A percentile compares a stretch with the other conserved stretches of the same genome.
Conservation (phyloP, 2,888 invertebrate species). For the Vanessa cardui region DNA sequence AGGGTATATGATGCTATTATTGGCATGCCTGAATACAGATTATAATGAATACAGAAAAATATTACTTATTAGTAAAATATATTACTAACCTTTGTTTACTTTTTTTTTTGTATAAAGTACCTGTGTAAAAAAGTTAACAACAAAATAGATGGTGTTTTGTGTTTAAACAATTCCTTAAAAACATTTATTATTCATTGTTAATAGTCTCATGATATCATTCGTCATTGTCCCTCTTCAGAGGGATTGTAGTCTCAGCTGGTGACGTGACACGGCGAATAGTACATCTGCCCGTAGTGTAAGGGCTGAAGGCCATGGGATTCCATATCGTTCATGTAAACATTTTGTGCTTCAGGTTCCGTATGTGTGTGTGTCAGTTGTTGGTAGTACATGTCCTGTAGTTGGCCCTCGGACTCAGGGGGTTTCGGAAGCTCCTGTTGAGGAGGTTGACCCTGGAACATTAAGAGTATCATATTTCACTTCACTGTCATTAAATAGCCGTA, state of each 20-base stretch:
- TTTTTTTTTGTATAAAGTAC: too few relatives aligned
- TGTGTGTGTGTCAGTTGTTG: conserved; percentile 52
- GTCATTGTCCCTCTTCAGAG: conserved; percentile 33
- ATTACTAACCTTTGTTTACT: too few relatives aligned
- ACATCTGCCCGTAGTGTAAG: conserved; percentile 50
- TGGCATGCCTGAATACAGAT: too few relatives aligned
- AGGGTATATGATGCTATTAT: too few relatives aligned
- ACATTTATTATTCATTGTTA: too few relatives aligned
- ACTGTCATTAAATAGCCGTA: too few relatives aligned
- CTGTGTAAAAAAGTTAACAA: too few relatives aligned
- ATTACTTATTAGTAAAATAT: too few relatives aligned
- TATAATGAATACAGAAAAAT: too few relatives aligned
- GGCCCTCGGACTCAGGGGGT: conserved; percentile 15
- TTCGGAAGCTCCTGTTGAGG: conserved; percentile 24
- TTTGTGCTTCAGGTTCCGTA: conserved; percentile 9
- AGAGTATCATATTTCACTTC: too few relatives aligned
- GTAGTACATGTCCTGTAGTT: conserved; percentile 55
- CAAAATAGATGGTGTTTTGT: too few relatives aligned
- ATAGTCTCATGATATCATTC: conserved; percentile 15
- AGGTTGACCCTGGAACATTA: conserved; percentile 5
- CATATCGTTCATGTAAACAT: conserved; percentile 26
- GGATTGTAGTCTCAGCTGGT: conserved; percentile 44
- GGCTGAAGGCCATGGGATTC: conserved; percentile 14
- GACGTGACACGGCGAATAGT: conserved; percentile 57
- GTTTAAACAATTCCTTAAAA: background rate